Base-by-base conservation (phyloP, 1,140 invertebrate species). In the Drosophila chauvacae region DNA sequence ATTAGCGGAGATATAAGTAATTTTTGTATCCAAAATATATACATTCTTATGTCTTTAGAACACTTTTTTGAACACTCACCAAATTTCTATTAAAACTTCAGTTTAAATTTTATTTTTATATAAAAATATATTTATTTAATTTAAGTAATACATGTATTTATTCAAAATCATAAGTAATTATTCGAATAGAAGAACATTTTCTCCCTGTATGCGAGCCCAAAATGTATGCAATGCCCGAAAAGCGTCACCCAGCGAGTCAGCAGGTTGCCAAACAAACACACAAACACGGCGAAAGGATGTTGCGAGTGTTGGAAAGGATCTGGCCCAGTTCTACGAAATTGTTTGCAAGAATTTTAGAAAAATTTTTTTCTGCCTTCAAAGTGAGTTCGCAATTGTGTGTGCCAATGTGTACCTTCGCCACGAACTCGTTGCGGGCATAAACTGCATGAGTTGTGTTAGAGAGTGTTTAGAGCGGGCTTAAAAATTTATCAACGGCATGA, bases 261-360 rank as follows among this genome's bases (percentile, higher is more conserved):
- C 84, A 84, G 90, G 77, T 90, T 77, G 56, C 59, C 80, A 78
- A 75, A 71, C 78, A 82, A 60, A 57, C 39, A 48, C 61, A 68
- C 59, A 80, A 50, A 71, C 51, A 56, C 48, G 26, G 47, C 41
- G 28, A 66, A 65, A 44, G 69, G 59, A 45, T 73, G 61, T 75
- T 41, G 16, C 47, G 37, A 47, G 57, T 57, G 76, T 9, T 33
- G 33, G 77, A 71, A 66, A 56, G 61, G 28, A 39, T 44, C 75
- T 48, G 57, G 59, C 47, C 47, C 64, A 80, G 56, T 64, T 77
- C 77, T 64, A 64, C 58, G 64, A 87, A 87, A 84, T 81, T 87
- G 84, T 80, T 88, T 90, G 85, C 84, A 77, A 71, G 84, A 87
- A 90, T 87, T 87, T 87, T 84, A 90, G 84, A 88, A 87, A 90